A percentile compares a stretch with the other conserved stretches of the same genome.
Evolutionary conservation across 1,140 invertebrate genomes (phyloP).

Genomic region (Littorina saxatilis): DNA sequence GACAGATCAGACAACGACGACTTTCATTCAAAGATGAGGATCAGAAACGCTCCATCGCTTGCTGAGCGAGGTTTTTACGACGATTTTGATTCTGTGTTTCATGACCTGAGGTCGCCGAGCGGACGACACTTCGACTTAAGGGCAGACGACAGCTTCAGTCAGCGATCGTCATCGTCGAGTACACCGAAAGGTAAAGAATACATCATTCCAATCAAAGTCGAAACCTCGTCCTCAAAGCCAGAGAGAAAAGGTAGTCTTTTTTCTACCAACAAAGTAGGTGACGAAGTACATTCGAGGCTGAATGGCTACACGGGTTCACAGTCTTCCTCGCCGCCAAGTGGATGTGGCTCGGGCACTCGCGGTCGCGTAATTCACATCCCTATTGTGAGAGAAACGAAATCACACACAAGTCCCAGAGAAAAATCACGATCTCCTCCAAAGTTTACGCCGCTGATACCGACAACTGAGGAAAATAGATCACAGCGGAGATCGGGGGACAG

Average conservation of each 20-base stretch:
- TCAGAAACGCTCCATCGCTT: neutral
- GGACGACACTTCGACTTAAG: slow-evolving; percentile 3
- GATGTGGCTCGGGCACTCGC: too few relatives aligned
- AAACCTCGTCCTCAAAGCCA: neutral
- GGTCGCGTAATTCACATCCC: neutral
- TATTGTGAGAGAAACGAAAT: neutral
- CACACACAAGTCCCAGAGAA: neutral
- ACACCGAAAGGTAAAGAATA: neutral
- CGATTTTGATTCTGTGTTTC: slow-evolving; percentile 12
- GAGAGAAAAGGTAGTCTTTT: too few relatives aligned
- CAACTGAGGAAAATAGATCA: neutral
- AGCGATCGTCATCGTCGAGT: neutral
- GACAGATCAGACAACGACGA: neutral
- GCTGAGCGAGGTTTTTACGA: slow-evolving; percentile 14
- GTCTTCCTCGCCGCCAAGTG: too few relatives aligned
- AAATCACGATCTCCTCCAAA: neutral
- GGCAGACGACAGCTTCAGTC: neutral
- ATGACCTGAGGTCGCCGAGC: neutral
- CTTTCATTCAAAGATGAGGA: neutral
- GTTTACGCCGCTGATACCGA: neutral
- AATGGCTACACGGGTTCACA: too few relatives aligned
- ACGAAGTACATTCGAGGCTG: too few relatives aligned
- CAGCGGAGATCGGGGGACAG: neutral
- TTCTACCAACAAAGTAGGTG: too few relatives aligned
- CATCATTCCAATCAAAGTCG: neutral